These are phyloP conservation scores for Peromyscus californicus DNA, from an alignment of 2,113 vertebrate genomes.

Conservation along the genomic window DNA sequence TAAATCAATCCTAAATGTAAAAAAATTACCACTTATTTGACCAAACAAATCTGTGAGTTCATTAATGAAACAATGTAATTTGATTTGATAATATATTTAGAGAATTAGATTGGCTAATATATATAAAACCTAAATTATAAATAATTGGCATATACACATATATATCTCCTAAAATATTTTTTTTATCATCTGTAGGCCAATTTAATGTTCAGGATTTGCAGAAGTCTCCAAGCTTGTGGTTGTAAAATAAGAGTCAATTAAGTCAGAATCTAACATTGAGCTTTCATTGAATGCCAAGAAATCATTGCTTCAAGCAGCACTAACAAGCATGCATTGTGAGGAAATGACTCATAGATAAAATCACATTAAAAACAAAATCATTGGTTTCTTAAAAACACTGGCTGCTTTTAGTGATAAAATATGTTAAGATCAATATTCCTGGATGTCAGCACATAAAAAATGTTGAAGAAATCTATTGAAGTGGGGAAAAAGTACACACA, in stretches of 20 bases:
- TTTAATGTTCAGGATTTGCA: constrained; percentile 45
- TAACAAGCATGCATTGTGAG: neutral
- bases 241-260: constrained; percentile 63
- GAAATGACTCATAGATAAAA: constrained; percentile 76
- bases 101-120: neutral
- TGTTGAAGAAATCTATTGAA: constrained; percentile 75
- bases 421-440: constrained; percentile 79
- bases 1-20: neutral
- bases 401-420: constrained; percentile 79
- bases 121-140: too few species aligned
- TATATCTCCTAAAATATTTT: constrained; percentile 16
- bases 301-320: constrained; percentile 11
- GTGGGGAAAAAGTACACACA: constrained; percentile 37
- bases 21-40: constrained; percentile 5
- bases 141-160: too few species aligned
- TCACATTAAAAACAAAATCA: constrained; percentile 74
- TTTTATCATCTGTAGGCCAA: neutral
- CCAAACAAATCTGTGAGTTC: constrained; percentile 14
- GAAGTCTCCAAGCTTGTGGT: constrained; percentile 56
- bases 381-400: constrained; percentile 78
- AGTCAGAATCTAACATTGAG: constrained; percentile 1
- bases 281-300: constrained; percentile 64
- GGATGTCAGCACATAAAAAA: constrained; percentile 75
- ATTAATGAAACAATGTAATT: constrained; percentile 46
- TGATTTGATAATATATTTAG: constrained; percentile 42